Evolutionary conservation across 1,140 invertebrate genomes (phyloP).

Genomic region (Pogonus chalceus): DNA sequence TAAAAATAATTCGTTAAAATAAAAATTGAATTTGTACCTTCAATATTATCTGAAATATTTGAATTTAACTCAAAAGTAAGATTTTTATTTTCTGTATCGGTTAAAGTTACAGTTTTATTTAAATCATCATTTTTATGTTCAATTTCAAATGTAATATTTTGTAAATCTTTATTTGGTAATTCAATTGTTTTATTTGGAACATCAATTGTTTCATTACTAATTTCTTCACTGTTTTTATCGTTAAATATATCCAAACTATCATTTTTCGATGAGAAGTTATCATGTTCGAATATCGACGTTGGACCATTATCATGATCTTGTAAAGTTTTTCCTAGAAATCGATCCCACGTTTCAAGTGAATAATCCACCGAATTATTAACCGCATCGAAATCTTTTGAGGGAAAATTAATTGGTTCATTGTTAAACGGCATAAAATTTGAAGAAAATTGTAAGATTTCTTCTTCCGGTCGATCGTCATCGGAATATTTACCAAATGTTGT

Average conservation of each 20-base stretch:
- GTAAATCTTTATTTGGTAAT: constrained; percentile 1
- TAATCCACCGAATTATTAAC: constrained; percentile 19
- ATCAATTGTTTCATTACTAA: constrained; percentile 7
- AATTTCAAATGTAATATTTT: too few relatives aligned
- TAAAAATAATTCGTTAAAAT: too few relatives aligned
- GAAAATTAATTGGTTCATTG: too few relatives aligned
- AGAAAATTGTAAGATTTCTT: constrained; percentile 40
- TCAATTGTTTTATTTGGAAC: neutral
- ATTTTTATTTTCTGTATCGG: too few relatives aligned
- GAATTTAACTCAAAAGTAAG: too few relatives aligned
- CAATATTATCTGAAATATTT: too few relatives aligned
- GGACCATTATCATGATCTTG: constrained; percentile 21
- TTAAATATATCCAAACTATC: constrained; percentile 25
- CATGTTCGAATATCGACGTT: constrained; percentile 23
- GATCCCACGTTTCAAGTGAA: constrained; percentile 36
- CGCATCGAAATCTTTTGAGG: constrained; percentile 20
- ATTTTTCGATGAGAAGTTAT: constrained; percentile 30
- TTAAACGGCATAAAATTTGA: constrained; percentile 40
- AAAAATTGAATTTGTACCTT: too few relatives aligned
- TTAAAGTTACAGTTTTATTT: too few relatives aligned
- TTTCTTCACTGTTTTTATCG: constrained; percentile 11
- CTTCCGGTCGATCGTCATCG: constrained; percentile 32
- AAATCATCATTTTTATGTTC: constrained; percentile 9
- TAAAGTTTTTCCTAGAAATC: constrained; percentile 31
- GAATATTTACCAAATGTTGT: constrained; percentile 22